A percentile compares a stretch with the other conserved stretches of the same genome.
These are phyloP conservation scores for Pseudochromis fuscus DNA, from an alignment of 2,797 vertebrate species.

Conservation along the genomic window DNA sequence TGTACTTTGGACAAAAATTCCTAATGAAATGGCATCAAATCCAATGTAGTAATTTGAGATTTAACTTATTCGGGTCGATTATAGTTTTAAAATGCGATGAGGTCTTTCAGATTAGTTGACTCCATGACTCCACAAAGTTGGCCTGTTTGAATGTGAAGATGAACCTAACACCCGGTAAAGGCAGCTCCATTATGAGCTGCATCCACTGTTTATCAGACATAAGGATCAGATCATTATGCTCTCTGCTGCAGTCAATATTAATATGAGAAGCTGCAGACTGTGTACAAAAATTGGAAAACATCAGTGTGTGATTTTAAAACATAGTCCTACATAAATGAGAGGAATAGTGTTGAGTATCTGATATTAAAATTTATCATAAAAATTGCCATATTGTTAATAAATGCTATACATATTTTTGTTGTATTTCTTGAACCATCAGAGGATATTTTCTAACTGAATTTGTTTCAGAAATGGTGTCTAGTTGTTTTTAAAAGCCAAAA, in stretches of 20 bases:
- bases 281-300: conserved; percentile 23
- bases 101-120: conserved; percentile 8
- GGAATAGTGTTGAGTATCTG: conserved; percentile 23
- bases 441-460: conserved; percentile 7
- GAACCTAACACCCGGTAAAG: conserved; percentile 10
- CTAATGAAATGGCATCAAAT: conserved; percentile 25
- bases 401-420: conserved; percentile 40
- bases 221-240: conserved; percentile 20
- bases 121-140: conserved; percentile 17
- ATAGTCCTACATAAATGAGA: conserved; percentile 26
- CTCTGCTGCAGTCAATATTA: conserved; percentile 22
- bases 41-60: conserved; percentile 24
- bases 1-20: conserved; percentile 58
- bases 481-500: conserved; percentile 45
- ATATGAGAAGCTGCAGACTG: conserved; percentile 17
- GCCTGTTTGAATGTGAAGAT: conserved; percentile 38
- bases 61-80: conserved; percentile 14
- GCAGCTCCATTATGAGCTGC: conserved; percentile 41
- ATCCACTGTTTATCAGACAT: conserved; percentile 25
- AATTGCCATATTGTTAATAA: conserved; percentile 48
- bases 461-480: conserved; percentile 39
- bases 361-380: conserved; percentile 40
- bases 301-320: conserved; percentile 30
- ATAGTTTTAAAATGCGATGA: conserved; percentile 22
- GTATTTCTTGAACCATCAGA: conserved; percentile 40